Evolutionary conservation across 2,797 vertebrate species (phyloP), one percentile per base, ranked within the genome.

Genomic region (Morus bassanus): DNA sequence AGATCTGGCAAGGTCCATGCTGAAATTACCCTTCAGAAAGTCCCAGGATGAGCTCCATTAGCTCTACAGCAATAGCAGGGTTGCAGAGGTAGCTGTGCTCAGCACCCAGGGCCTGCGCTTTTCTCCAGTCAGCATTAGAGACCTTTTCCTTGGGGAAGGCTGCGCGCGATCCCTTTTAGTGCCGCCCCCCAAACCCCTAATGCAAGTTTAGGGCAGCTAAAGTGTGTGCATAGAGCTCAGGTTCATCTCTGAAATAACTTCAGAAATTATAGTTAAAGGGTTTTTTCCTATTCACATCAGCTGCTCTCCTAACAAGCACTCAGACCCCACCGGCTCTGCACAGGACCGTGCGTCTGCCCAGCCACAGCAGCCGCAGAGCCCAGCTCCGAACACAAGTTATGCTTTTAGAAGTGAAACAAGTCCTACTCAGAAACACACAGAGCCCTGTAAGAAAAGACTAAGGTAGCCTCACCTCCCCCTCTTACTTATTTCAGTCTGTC

Each of bases 391-490:
- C 16, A 5, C 24, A 27, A 45, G 3, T 8, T 3, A 0, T 1
- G 1, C 35, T 31, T 41, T 24, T 5, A 5, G 8, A 31, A 31
- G 18, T 0, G 3, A 13, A 48, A 27, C 7, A 10, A 41, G 5
- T 30, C 25, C 50, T 7, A 2, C 59, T 11, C 9, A 35, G 35
- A n/a, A 27, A 7, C 25, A 35, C 19, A 2, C 2, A 17, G 11
- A 18, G 12, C 33, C 22, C 31, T 4, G 3, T 2, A 4, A 19
- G 15, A 7, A 2, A 4, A 24, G 4, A 4, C 24, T 5, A 0
- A 8, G 17, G 4, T 2, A 30, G 5, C 24, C 19, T 18, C 27
- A 25, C 12, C 14, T 17, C 14, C 2, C 5, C 2, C 7, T 19
- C 39, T 15, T 25, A 7, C 10, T 19, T 9, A 39, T 16, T 16